Conservation (phyloP, 1,140 invertebrate genomes). For the Homarus americanus region DNA sequence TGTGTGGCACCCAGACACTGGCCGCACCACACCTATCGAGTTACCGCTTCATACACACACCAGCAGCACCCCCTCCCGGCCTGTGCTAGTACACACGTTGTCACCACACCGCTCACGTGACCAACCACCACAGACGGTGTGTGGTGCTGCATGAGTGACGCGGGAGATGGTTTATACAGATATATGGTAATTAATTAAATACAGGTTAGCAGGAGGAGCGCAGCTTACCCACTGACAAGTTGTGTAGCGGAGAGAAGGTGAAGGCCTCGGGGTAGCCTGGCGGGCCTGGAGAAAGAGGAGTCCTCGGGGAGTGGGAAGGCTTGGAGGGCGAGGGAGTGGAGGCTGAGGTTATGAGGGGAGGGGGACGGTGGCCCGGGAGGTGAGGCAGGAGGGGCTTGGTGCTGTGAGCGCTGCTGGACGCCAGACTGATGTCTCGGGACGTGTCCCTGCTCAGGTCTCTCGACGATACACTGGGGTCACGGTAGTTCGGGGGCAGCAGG, state of each 20-base stretch:
- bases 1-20: too few relatives aligned
- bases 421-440: conserved; percentile 70
- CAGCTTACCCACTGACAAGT: conserved; percentile 39
- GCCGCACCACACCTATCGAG: too few relatives aligned
- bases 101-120: too few relatives aligned
- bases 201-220: too few relatives aligned
- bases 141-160: too few relatives aligned
- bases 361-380: conserved; percentile 17
- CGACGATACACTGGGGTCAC: conserved; percentile 69
- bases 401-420: conserved; percentile 73
- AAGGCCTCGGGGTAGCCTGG: conserved; percentile 46
- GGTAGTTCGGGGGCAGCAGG: conserved; percentile 10
- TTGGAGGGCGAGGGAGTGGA: conserved; percentile 39
- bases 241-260: conserved; percentile 47
- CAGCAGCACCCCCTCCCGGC: too few relatives aligned
- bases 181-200: too few relatives aligned
- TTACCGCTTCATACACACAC: too few relatives aligned
- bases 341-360: conserved; percentile 30
- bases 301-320: conserved; percentile 46
- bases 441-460: conserved; percentile 73
- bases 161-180: too few relatives aligned
- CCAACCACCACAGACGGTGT: too few relatives aligned
- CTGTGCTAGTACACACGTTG: too few relatives aligned
- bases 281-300: conserved; percentile 55
- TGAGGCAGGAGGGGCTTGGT: conserved; percentile 59